Evolutionary conservation across 2,113 vertebrate genomes (phyloP).

Genomic region (Recurvirostra avosetta): DNA sequence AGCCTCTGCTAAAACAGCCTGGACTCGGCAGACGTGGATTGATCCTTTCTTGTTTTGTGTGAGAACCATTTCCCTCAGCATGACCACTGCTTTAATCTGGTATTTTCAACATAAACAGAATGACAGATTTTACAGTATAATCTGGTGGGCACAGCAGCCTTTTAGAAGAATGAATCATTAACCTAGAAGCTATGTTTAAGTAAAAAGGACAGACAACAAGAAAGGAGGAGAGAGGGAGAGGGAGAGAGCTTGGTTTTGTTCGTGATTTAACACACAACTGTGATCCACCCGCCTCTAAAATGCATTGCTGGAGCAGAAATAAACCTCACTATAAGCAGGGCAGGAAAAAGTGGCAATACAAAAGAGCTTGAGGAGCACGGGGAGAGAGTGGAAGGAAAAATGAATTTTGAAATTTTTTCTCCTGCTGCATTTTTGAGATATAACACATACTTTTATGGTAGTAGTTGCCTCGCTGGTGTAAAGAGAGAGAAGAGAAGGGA

Average conservation of each 20-base stretch:
- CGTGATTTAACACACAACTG: conserved; percentile 27
- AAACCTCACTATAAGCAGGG: not conserved
- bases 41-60: conserved; percentile 41
- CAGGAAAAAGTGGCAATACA: not conserved
- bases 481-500: not conserved
- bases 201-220: conserved; percentile 22
- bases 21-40: not conserved
- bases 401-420: not conserved
- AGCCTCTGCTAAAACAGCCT: not conserved
- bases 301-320: not conserved
- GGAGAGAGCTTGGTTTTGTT: conserved; percentile 18
- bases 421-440: not conserved
- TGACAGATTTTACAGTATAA: conserved; percentile 61
- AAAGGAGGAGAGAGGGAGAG: not conserved
- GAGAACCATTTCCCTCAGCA: conserved; percentile 59
- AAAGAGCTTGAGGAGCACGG: not conserved
- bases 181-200: conserved; percentile 45
- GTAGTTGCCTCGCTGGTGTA: not conserved
- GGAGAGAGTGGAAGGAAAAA: not conserved
- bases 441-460: not conserved
- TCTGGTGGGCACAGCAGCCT: conserved; percentile 42
- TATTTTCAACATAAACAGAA: conserved; percentile 60
- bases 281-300: not conserved
- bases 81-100: conserved; percentile 61
- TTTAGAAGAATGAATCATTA: conserved; percentile 60